Conservation (phyloP, 2,113 vertebrate species). For the Perccottus glenii region DNA sequence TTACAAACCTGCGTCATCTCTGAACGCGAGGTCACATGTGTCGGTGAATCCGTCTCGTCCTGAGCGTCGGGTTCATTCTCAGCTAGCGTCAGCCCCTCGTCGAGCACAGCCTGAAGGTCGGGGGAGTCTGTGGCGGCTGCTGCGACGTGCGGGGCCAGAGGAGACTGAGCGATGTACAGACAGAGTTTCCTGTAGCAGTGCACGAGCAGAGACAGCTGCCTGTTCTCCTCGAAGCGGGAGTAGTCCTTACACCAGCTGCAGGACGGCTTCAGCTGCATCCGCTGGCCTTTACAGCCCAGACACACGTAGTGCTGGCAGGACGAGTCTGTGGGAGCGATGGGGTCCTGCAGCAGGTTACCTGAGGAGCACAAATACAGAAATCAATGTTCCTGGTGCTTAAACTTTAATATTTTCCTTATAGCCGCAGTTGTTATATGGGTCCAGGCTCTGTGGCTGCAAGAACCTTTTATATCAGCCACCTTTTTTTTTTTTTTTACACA, state of each 20-base stretch:
- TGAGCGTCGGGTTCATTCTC: conserved; percentile 81
- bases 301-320: conserved; percentile 99
- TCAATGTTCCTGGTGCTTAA: no score
- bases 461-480: no score
- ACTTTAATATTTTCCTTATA: no score
- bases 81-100: conserved; percentile 85
- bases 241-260: conserved; percentile 99
- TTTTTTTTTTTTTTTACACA: no score
- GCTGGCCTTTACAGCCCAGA: conserved; percentile 95
- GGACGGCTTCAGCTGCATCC: conserved; percentile 99
- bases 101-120: conserved; percentile 92
- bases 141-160: conserved; percentile 91
- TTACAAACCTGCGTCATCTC: conserved; percentile 53
- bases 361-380: not conserved
- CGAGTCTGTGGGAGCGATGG: conserved; percentile 96
- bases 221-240: conserved; percentile 95
- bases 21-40: conserved; percentile 83
- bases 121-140: conserved; percentile 89
- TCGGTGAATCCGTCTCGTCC: conserved; percentile 79
- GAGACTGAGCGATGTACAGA: conserved; percentile 92
- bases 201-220: conserved; percentile 94
- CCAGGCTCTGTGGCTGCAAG: no score
- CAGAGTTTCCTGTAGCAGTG: conserved; percentile 97
- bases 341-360: conserved; percentile 97
- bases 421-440: no score